Evolutionary conservation across 2,888 invertebrate species (phyloP), one percentile per base, ranked within the genome.

Genomic region (Danaus chrysippus): DNA sequence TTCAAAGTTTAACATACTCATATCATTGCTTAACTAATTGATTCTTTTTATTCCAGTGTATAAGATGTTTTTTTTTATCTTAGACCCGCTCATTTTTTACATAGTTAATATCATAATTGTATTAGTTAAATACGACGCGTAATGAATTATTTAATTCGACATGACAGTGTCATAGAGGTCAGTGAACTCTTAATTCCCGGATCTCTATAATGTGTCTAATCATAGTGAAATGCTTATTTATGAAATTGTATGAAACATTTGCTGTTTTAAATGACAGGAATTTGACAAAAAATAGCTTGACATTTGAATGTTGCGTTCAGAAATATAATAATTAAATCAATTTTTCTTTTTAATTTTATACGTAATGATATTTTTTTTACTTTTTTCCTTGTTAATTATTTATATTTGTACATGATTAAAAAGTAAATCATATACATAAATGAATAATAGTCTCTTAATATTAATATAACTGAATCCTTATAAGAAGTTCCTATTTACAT

Each of bases 181-280:
- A 71, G 57, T 71, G 72, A 73, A 71, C 75, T 70, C 63, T 65
- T 69, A 71, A 73, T 73, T 73, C 69, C 73, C 70, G 73, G 69
- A 74, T 71, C 71, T 73, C 61, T 64, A 67, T 63, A 62, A 68
- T 72, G 68, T 68, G 68, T 49, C 65, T 73, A 69, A 70, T 70
- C 67, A 65, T 68, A 67, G 64, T 60, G 64, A 66, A 70, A 70
- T 68, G 63, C 61, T 59, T 68, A 66, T 72, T 68, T 68, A 68
- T 67, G 61, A 63, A 67, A 61, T 63, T 53, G 49, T 65, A 61
- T 65, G 61, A 61, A 54, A 63, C 58, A 60, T 55, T 65, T 72
- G 68, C 73, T 66, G 58, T 62, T 59, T 56, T 58, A 54, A 56
- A 60, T 64, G 63, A 64, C 62, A 59, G 56, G 64, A 44, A 64